Evolutionary conservation across 2,113 vertebrate species (phyloP).

Genomic region (Beaufortia kweichowensis): DNA sequence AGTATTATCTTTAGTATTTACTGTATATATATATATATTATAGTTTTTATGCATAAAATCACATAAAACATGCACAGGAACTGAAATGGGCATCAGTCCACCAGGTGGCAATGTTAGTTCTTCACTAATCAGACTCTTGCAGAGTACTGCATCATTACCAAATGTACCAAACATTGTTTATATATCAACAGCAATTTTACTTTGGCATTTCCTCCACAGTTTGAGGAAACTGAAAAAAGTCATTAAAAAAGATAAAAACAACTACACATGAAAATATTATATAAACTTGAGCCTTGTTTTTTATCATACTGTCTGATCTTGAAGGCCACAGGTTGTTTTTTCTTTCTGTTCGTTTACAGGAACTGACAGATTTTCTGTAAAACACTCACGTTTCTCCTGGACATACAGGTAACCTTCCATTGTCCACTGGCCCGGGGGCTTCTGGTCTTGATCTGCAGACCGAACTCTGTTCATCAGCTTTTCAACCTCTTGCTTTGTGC

Average conservation of each 20-base stretch:
- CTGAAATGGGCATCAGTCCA: background rate
- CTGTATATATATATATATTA: too few species aligned
- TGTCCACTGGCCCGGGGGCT: constrained; percentile 88
- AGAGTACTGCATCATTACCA: constrained; percentile 6
- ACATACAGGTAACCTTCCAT: constrained; percentile 96
- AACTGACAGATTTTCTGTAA: background rate
- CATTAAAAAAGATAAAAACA: constrained; percentile 58
- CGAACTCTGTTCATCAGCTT: constrained; percentile 95
- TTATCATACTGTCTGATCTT: background rate
- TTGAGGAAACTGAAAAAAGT: constrained; percentile 67
- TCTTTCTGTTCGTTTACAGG: background rate
- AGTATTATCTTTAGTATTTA: too few species aligned
- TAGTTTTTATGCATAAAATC: too few species aligned
- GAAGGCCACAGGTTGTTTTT: background rate
- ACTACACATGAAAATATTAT: constrained; percentile 49
- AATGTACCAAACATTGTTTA: constrained; percentile 19
- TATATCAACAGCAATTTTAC: constrained; percentile 56
- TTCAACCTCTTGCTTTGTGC: constrained; percentile 93
- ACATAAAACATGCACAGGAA: too few species aligned
- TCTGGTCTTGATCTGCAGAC: constrained; percentile 89
- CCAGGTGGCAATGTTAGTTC: constrained; percentile 43
- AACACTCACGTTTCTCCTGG: constrained; percentile 93
- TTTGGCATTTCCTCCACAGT: constrained; percentile 52
- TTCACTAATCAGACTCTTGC: background rate
- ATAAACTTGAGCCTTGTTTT: background rate